Percentiles rank a stretch among this genome's conserved stretches.
Conservation (phyloP, 2,888 invertebrate species). For the Onthophagus sagittarius region DNA sequence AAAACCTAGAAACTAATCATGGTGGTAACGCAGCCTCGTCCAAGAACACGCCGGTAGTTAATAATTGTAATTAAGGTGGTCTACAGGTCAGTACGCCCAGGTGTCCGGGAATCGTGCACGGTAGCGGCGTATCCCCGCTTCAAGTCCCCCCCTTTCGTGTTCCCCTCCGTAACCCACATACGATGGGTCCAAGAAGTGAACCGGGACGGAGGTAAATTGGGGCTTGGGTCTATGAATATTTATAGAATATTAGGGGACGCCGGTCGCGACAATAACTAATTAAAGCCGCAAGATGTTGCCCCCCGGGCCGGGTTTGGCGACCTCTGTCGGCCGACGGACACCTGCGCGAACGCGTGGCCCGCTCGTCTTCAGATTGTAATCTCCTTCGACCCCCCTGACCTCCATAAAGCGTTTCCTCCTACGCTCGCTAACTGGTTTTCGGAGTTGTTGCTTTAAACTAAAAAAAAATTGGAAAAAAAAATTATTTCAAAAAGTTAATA, state of each 20-base stretch:
- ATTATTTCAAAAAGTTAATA: no score
- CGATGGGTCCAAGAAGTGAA: neutral
- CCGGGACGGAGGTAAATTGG: conserved; percentile 16
- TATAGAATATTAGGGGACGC: conserved; percentile 35
- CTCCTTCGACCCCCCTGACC: conserved; percentile 42
- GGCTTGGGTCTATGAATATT: conserved; percentile 38
- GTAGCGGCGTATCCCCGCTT: conserved; percentile 38
- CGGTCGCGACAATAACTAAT: conserved; percentile 45
- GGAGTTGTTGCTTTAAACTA: conserved; percentile 29
- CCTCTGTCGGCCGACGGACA: conserved; percentile 39
- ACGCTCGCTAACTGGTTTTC: conserved; percentile 42
- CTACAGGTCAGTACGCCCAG: conserved; percentile 45
- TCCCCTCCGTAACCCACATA: conserved; percentile 26
- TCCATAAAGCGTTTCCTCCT: conserved; percentile 43
- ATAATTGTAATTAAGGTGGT: conserved; percentile 47
- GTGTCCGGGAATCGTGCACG: conserved; percentile 43
- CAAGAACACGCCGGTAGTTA: conserved; percentile 46
- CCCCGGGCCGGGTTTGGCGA: conserved; percentile 29
- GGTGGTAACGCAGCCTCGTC: conserved; percentile 36
- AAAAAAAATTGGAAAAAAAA: no score
- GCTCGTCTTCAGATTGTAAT: conserved; percentile 44
- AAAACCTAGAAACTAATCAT: conserved; percentile 25
- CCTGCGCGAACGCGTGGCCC: conserved; percentile 46
- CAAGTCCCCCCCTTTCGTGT: conserved; percentile 29
- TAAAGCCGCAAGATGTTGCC: conserved; percentile 46